Conservation (phyloP, 2,113 vertebrate genomes). For the Bujurquina vittata region DNA sequence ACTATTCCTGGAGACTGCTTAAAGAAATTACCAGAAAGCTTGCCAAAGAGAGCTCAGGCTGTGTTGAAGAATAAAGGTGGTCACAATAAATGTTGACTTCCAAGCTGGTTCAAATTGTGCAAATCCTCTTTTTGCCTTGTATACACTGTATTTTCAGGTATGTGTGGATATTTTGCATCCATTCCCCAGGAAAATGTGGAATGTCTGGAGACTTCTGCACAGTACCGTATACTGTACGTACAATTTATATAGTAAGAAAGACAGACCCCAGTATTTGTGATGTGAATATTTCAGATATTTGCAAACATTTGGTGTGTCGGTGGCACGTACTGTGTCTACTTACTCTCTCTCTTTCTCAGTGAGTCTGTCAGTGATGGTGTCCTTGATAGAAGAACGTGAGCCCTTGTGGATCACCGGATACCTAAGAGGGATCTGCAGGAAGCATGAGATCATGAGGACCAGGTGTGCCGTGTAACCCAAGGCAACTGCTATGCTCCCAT, state of each 20-base stretch:
- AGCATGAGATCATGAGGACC: constrained; percentile 97
- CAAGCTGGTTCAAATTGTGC: not conserved
- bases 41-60: too few species aligned
- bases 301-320: not conserved
- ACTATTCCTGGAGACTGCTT: too few species aligned
- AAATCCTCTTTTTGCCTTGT: not conserved
- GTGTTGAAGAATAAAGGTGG: not conserved
- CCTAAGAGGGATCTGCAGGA: constrained; percentile 96
- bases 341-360: constrained; percentile 97
- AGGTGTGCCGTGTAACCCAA: constrained; percentile 97
- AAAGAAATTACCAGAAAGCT: too few species aligned
- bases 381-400: constrained; percentile 95
- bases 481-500: constrained; percentile 95
- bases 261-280: not conserved
- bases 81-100: not conserved
- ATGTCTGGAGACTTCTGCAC: accelerated
- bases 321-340: constrained; percentile 69
- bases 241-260: not conserved
- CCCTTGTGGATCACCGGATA: constrained; percentile 98
- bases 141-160: not conserved
- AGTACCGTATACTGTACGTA: accelerated
- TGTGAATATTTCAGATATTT: not conserved
- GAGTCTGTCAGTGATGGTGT: constrained; percentile 98
- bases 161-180: not conserved
- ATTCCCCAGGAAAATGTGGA: not conserved